Evolutionary conservation across 2,113 vertebrate species (phyloP), one percentile per base, ranked within the genome.

Genomic region (Dolichallabes microphthalmus): DNA sequence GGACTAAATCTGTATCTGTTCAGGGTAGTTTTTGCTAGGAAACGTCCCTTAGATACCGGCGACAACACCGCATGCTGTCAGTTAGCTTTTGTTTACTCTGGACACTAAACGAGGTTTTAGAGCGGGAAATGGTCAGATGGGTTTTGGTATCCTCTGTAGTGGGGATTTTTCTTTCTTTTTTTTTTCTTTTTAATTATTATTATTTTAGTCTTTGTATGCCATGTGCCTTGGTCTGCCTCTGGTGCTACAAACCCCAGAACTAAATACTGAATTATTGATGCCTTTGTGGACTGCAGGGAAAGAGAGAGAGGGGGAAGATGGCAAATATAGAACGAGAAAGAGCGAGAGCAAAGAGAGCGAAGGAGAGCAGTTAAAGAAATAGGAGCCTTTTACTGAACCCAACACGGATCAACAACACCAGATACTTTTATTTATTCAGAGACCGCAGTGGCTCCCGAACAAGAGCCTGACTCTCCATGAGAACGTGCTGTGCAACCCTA

Each of bases 341-440:
- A 64, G 63, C 35, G 58, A 57, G 7, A 86, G 45, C 8, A 64
- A 83, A 57, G 68, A 57, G 8, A 77, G 32, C 4, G 52, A 81
- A 79, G 87, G 86, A 89, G 89, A 87, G 19, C 89, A 89, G 91
- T 92, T 92, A 91, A 91, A 92, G 94, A 94, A 94, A 95, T 60
- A 88, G 88, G 94, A 94, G 90, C 92, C 90, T 87, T 84, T 78
- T 82, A 76, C 83, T 90, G 90, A 94, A 94, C 92, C 91, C 88
- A 90, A 93, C 92, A 93, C 92, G 86, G 88, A 92, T 92, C 89
- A 91, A 91, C 92, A 94, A 93, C 93, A 95, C 92, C 91, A 93
- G 92, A 94, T 93, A 93, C 92, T 93, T 94, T 95, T 94, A 94
- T 94, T 94, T 94, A 95, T 95, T 95, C 91, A 95, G 92, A 91